phyloP scores from a whole-genome alignment of 2,888 invertebrate species.

The Apotomis capreana region DNA sequence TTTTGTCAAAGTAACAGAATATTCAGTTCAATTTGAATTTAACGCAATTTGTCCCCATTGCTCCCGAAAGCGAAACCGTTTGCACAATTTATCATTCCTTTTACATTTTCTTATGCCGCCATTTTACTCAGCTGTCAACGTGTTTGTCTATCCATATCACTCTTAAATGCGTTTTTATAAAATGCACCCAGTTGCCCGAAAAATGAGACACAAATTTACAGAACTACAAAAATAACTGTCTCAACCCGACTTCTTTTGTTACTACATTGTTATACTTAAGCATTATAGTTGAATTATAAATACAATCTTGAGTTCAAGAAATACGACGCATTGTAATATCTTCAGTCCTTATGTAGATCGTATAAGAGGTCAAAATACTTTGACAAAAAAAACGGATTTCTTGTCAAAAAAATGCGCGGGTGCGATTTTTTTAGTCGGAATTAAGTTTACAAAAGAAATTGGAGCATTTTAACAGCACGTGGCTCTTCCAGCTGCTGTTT shows the following conservation, averaged over 20 bases:
- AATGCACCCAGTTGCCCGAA: neutral
- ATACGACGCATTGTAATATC: neutral
- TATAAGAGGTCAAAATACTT: neutral
- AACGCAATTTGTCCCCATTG: constrained; percentile 28
- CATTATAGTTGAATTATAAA: constrained; percentile 7
- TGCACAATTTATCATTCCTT: constrained; percentile 26
- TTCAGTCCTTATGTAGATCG: neutral
- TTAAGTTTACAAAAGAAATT: constrained; percentile 51
- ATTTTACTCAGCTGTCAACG: constrained; percentile 20
- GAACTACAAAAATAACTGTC: neutral
- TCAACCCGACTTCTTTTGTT: neutral
- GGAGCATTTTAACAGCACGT: constrained; percentile 59
- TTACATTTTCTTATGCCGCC: neutral
- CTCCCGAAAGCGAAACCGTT: constrained; percentile 4
- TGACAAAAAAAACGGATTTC: neutral
- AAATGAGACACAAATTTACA: neutral
- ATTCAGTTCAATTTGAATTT: constrained; percentile 7
- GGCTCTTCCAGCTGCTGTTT: constrained; percentile 56
- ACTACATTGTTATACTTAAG: constrained; percentile 1
- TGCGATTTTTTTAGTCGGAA: constrained; percentile 38
- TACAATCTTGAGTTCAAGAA: neutral
- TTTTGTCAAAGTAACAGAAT: constrained; percentile 21
- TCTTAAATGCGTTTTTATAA: neutral
- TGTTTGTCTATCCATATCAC: constrained; percentile 13
- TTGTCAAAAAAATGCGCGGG: constrained; percentile 46